Evolutionary conservation across 2,113 vertebrate genomes (phyloP), one percentile per base, ranked within the genome.

Genomic region (Pyrgilauda ruficollis): DNA sequence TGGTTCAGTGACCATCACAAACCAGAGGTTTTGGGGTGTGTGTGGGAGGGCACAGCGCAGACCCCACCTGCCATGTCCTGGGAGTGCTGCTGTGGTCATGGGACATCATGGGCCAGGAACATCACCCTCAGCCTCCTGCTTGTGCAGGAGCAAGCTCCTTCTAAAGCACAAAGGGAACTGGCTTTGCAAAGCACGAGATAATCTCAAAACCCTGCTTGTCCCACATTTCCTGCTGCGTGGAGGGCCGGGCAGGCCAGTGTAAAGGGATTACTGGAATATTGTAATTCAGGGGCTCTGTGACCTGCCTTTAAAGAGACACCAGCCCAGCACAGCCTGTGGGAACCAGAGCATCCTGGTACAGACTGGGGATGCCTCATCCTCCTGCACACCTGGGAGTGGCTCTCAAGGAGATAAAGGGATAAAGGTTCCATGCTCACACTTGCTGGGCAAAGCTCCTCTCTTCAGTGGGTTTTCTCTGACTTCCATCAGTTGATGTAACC

Each of bases 161-260:
- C 59, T 64, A 61, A 50, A 89, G 87, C 76, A 79, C 75, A 92
- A 67, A 88, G 66, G 52, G 62, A 92, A 68, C 50, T 31, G 62
- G 78, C 90, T 87, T 77, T 88, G 56, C 88, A 92, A 78, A 96
- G 77, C 92, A 66, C 0, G 15, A 67, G 89, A 87, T 95, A 95
- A 96, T 96, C 93, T 77, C 92, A 92, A 95, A 96, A 92, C 88
- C 93, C 72, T 78, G 87, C 89, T 74, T 93, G 94, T 95, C 95
- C 96, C 93, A 93, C 93, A 96, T 97, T 95, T 74, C 58, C 49
- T 0, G 10, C 35, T 62, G 84, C 0, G 0, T 30, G 43, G 90
- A 81, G 76, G 85, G 83, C 7, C 0, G 14, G 87, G 79, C 70
- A 77, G 86, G 53, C 67, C 85, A 28, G 2, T 7, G 33, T 3